Conservation (phyloP, 2,797 vertebrate genomes). For the Melanotaenia parkinsoni region DNA sequence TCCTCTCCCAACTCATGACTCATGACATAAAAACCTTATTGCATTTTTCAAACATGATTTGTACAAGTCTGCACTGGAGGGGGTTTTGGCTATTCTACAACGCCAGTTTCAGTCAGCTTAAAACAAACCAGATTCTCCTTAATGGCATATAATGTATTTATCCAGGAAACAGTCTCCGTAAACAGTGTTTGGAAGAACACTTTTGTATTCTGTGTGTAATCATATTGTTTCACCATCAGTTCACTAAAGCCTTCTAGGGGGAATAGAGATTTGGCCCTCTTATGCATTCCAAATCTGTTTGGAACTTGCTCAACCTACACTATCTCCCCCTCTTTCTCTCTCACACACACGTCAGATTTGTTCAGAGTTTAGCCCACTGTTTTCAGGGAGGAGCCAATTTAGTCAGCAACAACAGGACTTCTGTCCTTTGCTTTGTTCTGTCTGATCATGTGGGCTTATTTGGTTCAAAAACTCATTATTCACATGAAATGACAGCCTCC, state of each 20-base stretch:
- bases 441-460: slow-evolving; percentile 9
- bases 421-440: slow-evolving; percentile 35
- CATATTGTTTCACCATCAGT: slow-evolving; percentile 36
- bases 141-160: slow-evolving; percentile 53
- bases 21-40: slow-evolving; percentile 7
- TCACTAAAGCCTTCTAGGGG: slow-evolving; percentile 35
- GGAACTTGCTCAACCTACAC: neutral
- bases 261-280: slow-evolving; percentile 24
- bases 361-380: slow-evolving; percentile 25
- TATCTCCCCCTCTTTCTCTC: neutral
- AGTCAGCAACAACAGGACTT: slow-evolving; percentile 35
- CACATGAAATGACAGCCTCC: slow-evolving; percentile 32
- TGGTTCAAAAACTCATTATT: slow-evolving; percentile 10
- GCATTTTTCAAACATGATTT: slow-evolving; percentile 35
- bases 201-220: slow-evolving; percentile 46
- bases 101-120: slow-evolving; percentile 40
- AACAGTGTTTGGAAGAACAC: slow-evolving; percentile 43
- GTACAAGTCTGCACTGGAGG: slow-evolving; percentile 11
- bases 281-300: slow-evolving; percentile 25
- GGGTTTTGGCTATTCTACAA: slow-evolving; percentile 18
- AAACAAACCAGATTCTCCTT: slow-evolving; percentile 48
- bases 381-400: slow-evolving; percentile 18
- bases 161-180: slow-evolving; percentile 39
- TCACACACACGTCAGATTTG: slow-evolving; percentile 13
- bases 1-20: slow-evolving; percentile 8